Evolutionary conservation across 2,888 invertebrate species (phyloP), one percentile per base, ranked within the genome.

Genomic region (Auanema sp.): DNA sequence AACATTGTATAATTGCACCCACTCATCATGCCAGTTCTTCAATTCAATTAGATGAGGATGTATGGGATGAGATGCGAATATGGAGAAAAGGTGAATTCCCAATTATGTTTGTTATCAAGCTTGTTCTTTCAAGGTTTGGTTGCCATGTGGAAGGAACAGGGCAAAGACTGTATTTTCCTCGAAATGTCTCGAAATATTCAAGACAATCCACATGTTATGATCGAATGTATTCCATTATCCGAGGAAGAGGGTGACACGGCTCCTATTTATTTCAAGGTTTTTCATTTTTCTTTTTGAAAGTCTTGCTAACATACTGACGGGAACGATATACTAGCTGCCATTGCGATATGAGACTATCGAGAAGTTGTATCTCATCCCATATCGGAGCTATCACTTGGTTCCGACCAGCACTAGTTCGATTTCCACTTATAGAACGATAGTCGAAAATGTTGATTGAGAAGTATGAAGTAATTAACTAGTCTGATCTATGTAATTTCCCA

Each of bases 201-300:
- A 67, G 87, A 88, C 76, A 73, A 75, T 57, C 69, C 68, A 0
- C 97, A 98, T 84, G 89, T 94, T 89, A 87, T 87, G 47, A 87
- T 96, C 56, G 91, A 96, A 80, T 95, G 95, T 87, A 88, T 97
- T 11, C 94, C 97, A 0, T 78, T 94, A 66, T 90, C 91, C 3
- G 88, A 89, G 77, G 91, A 92, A 84, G 88, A 89, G 18, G 93
- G 92, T 1, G 92, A 93, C 79, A 87, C 91, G 86, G 92, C 93
- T 3, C 92, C 95, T 0, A 93, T 97, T 80, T 97, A 94, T 85
- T 97, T 97, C 85, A 95, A 95, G 85, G 89, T 88, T 25, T 33
- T 33, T 33, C 3, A 5, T 33, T 33, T 33, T 33, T 8, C 33
- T 5, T 5, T 33, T 33, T 8, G 33, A 33, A 5, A 33, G 3